Percentiles rank a stretch among this genome's conserved stretches.
phyloP scores from a whole-genome alignment of 2,797 vertebrate genomes.

The Phrynocephalus forsythii region DNA sequence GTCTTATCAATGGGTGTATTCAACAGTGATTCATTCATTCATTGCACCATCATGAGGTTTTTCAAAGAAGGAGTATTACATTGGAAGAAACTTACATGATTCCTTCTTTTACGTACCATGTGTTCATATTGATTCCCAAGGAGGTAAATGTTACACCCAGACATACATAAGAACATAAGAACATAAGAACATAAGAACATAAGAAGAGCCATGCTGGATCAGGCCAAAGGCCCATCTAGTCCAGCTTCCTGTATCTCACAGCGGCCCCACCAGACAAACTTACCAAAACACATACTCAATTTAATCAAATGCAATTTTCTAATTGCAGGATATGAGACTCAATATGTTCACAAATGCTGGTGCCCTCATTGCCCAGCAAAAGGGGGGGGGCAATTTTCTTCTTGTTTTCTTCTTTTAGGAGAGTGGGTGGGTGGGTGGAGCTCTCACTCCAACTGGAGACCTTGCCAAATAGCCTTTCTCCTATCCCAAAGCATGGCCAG shows the following conservation, averaged over 20 bases:
- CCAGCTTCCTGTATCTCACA: no score
- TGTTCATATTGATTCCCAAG: neutral
- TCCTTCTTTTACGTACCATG: neutral
- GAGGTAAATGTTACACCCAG: neutral
- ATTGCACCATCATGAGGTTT: no score
- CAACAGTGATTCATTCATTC: no score
- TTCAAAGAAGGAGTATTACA: no score
- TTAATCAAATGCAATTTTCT: slow-evolving; percentile 52
- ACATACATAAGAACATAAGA: no score
- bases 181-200: no score
- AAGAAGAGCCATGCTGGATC: no score
- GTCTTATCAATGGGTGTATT: no score
- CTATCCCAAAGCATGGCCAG: slow-evolving; percentile 50
- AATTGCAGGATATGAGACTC: slow-evolving; percentile 44
- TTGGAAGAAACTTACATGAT: no score
- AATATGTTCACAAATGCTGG: slow-evolving; percentile 34
- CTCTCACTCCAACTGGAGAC: slow-evolving; percentile 27
- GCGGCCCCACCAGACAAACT: neutral
- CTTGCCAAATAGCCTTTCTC: slow-evolving; percentile 40
- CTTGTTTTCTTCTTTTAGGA: no score
- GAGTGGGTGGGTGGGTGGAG: no score
- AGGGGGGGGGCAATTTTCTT: neutral
- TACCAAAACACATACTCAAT: neutral
- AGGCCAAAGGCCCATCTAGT: no score
- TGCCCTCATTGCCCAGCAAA: neutral